These are phyloP conservation scores for Thalassoma bifasciatum DNA, from an alignment of 2,113 vertebrate genomes.

Conservation along the genomic window DNA sequence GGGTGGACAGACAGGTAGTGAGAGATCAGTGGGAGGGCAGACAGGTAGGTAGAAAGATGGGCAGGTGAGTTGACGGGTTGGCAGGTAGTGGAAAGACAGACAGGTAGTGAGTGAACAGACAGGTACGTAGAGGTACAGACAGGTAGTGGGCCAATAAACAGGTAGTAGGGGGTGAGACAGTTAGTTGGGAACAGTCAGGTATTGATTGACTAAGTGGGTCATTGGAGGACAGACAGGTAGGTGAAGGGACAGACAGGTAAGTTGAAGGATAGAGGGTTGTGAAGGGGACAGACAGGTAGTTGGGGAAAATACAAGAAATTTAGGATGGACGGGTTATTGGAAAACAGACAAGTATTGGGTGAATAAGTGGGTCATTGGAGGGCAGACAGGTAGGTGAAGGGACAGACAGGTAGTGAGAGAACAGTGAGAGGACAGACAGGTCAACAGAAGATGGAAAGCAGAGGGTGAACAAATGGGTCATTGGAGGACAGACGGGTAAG, in stretches of 20 bases:
- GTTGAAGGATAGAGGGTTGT: no score
- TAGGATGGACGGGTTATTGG: no score
- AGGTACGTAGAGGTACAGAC: conserved; percentile 65
- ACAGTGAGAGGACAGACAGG: conserved; percentile 11
- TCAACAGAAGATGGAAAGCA: conserved; percentile 18
- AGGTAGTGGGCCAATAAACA: neutral
- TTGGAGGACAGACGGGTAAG: conserved; percentile 68
- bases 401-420: conserved; percentile 34
- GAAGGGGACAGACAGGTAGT: no score
- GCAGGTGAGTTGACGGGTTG: conserved; percentile 6
- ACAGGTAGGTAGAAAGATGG: conserved; percentile 26
- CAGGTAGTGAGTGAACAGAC: conserved; percentile 64
- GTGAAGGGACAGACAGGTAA: neutral
- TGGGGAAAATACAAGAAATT: no score
- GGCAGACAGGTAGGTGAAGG: conserved; percentile 17
- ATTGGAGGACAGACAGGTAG: conserved; percentile 7
- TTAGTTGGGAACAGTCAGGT: neutral
- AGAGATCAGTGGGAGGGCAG: neutral
- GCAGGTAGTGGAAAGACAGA: conserved; percentile 21
- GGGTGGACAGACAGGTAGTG: no score
- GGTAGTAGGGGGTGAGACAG: no score
- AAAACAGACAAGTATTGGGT: no score
- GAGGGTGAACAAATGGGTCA: conserved; percentile 55
- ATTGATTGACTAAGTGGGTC: no score
- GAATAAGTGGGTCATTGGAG: no score